Percentiles rank a stretch among this genome's conserved stretches.
Conservation (phyloP, 1,140 invertebrate species). For the Drosophila ambigua region DNA sequence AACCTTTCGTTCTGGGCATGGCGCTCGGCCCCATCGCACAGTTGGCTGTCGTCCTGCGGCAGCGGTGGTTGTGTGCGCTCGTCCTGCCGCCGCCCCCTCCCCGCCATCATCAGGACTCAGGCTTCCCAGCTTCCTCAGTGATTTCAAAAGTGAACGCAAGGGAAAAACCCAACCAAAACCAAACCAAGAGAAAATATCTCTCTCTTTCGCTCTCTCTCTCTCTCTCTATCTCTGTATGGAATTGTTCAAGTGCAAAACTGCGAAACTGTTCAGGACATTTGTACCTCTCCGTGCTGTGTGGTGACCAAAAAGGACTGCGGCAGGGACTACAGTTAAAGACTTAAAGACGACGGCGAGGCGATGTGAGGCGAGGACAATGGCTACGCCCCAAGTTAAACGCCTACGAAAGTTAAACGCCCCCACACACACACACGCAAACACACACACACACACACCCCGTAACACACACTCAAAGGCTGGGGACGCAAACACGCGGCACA, state of each 20-base stretch:
- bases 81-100: slow-evolving; percentile 5
- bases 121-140: slow-evolving; percentile 24
- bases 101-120: slow-evolving; percentile 20
- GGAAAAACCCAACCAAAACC: slow-evolving; percentile 1
- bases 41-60: slow-evolving; percentile 78
- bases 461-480: slow-evolving; percentile 1
- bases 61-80: slow-evolving; percentile 78
- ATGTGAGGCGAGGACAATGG: slow-evolving; percentile 39
- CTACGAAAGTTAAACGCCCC: slow-evolving; percentile 45
- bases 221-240: neutral
- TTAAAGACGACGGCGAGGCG: slow-evolving; percentile 23
- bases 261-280: slow-evolving; percentile 41
- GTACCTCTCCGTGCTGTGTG: neutral
- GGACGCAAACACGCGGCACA: slow-evolving; percentile 5
- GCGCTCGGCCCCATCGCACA: slow-evolving; percentile 55
- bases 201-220: too few relatives aligned
- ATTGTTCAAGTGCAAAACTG: slow-evolving; percentile 39
- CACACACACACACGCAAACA: slow-evolving; percentile 19
- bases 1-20: slow-evolving; percentile 18
- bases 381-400: slow-evolving; percentile 53
- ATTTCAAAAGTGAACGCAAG: slow-evolving; percentile 31
- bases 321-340: slow-evolving; percentile 13
- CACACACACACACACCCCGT: slow-evolving; percentile 3
- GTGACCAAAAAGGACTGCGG: slow-evolving; percentile 31
- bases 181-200: slow-evolving; percentile 11